Evolutionary conservation across 2,888 invertebrate genomes (phyloP).

Genomic region (Celastrina argiolus): DNA sequence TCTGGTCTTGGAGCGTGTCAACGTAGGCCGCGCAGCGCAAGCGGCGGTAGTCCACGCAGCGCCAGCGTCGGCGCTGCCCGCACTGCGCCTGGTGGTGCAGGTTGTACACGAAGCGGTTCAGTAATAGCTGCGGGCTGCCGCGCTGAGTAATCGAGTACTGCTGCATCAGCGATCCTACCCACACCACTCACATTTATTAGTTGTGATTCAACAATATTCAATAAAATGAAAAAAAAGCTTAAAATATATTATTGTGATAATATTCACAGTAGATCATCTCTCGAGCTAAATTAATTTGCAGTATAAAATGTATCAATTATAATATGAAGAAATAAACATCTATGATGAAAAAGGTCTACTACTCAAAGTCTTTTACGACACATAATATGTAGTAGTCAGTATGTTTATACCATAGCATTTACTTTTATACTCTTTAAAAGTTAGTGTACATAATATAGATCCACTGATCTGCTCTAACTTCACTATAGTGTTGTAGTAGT

Average conservation of each 20-base stretch:
- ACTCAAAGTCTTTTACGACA: too few relatives aligned
- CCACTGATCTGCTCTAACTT: not conserved
- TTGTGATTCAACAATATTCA: not conserved
- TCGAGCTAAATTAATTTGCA: too few relatives aligned
- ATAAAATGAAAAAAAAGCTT: too few relatives aligned
- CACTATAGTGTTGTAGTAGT: not conserved
- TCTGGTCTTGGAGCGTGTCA: constrained; percentile 45
- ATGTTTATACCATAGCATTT: not conserved
- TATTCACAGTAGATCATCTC: too few relatives aligned
- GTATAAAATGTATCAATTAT: too few relatives aligned
- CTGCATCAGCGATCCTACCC: constrained; percentile 32
- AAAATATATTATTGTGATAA: too few relatives aligned
- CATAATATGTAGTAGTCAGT: too few relatives aligned
- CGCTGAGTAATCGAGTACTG: constrained; percentile 52
- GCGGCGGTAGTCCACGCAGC: constrained; percentile 56
- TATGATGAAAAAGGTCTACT: too few relatives aligned
- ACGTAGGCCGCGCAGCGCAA: constrained; percentile 48
- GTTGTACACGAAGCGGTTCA: constrained; percentile 54
- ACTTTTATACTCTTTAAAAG: not conserved
- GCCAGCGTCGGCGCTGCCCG: constrained; percentile 50
- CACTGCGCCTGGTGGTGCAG: constrained; percentile 46
- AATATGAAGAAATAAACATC: too few relatives aligned
- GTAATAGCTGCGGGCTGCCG: constrained; percentile 52
- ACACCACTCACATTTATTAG: not conserved
- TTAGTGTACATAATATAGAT: not conserved